These are phyloP conservation scores for Ennomos quercinarius DNA, from an alignment of 2,888 invertebrate species.

Conservation along the genomic window DNA sequence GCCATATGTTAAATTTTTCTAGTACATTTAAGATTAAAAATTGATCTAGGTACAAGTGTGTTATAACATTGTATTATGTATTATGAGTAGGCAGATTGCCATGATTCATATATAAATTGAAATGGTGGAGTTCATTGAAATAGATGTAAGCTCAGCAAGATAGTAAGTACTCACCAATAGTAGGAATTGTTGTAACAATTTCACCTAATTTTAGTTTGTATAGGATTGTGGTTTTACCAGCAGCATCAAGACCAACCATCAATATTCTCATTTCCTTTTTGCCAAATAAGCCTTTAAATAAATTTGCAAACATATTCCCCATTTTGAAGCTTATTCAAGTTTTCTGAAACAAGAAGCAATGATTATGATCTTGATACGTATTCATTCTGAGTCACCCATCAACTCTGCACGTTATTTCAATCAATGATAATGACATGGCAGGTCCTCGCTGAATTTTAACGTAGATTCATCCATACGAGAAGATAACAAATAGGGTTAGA, in stretches of 20 bases:
- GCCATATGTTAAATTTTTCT: too few species aligned
- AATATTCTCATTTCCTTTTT: constrained; percentile 99
- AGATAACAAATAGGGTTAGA: constrained; percentile 6
- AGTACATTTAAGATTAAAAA: too few species aligned
- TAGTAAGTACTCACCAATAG: constrained; percentile 92
- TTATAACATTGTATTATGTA: too few species aligned
- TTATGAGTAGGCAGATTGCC: too few species aligned
- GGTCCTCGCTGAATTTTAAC: constrained; percentile 61
- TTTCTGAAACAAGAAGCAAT: constrained; percentile 77
- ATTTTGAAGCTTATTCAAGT: constrained; percentile 88
- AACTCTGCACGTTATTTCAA: constrained; percentile 73
- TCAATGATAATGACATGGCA: constrained; percentile 85
- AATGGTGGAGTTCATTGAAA: neutral
- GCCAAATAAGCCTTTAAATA: constrained; percentile 99
- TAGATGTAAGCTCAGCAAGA: neutral
- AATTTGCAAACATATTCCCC: constrained; percentile 98
- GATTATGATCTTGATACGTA: constrained; percentile 52
- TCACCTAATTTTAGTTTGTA: constrained; percentile 99
- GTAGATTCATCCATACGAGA: constrained; percentile 44
- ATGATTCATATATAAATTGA: neutral
- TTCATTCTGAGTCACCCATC: constrained; percentile 78
- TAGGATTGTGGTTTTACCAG: constrained; percentile 99
- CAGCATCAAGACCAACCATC: constrained; percentile 99
- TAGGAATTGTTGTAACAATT: constrained; percentile 99
- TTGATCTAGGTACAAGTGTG: too few species aligned